These are phyloP conservation scores for Sterna hirundo DNA, from an alignment of 2,113 vertebrate genomes.

Conservation along the genomic window DNA sequence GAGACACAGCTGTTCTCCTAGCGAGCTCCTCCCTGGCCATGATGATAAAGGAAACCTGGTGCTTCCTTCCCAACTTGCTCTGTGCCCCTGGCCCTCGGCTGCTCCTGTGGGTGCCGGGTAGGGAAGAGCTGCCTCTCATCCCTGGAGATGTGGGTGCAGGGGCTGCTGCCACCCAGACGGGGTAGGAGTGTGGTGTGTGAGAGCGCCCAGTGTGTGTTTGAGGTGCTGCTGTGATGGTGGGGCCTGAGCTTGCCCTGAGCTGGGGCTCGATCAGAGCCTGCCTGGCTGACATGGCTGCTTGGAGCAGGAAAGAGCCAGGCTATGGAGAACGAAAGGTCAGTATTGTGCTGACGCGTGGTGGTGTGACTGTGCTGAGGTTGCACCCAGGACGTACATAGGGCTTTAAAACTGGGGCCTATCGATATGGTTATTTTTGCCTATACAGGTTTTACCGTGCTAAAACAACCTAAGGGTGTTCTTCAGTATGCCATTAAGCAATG, in stretches of 20 bases:
- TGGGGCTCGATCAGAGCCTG: background rate
- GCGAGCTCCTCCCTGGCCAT: background rate
- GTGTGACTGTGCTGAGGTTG: background rate
- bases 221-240: background rate
- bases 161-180: background rate
- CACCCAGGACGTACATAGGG: background rate
- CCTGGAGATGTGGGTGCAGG: background rate
- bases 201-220: background rate
- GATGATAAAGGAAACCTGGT: background rate
- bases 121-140: background rate
- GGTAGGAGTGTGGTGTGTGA: rapidly evolving
- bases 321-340: background rate
- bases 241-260: background rate
- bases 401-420: background rate
- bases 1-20: background rate
- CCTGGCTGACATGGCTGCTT: background rate
- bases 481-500: background rate
- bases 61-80: background rate
- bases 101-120: no score
- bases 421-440: background rate
- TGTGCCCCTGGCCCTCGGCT: background rate
- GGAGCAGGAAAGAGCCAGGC: background rate
- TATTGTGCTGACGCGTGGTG: no score
- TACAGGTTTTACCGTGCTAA: background rate
- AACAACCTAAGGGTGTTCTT: background rate